Conservation (phyloP, 1,140 invertebrate species). For the Anastrepha ludens region DNA sequence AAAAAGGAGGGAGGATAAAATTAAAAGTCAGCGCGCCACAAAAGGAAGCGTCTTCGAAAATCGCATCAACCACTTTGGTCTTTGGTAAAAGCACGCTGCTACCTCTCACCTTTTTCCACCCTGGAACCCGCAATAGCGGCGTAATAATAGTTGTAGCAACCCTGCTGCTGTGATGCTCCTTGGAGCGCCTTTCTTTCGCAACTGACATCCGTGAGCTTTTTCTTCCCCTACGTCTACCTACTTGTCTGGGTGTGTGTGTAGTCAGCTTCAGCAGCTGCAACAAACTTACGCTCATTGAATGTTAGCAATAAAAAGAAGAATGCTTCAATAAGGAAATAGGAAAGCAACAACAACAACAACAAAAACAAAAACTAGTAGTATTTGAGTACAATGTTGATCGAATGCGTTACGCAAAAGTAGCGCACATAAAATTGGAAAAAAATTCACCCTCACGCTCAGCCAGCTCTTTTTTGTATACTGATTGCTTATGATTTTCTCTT, state of each 20-base stretch:
- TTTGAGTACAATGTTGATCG: background rate
- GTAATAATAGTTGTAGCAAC: background rate
- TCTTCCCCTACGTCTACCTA: background rate
- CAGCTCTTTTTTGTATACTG: background rate
- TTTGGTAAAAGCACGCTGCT: slow-evolving; percentile 26
- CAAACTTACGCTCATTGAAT: slow-evolving; percentile 29
- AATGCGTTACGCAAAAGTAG: slow-evolving; percentile 20
- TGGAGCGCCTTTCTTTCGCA: background rate
- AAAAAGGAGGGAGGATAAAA: background rate
- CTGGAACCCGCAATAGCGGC: background rate
- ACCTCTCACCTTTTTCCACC: background rate
- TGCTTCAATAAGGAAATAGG: background rate
- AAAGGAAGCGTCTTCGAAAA: slow-evolving; percentile 48
- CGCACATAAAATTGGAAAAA: background rate
- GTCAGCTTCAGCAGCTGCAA: background rate
- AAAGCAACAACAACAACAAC: background rate
- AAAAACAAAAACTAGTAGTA: background rate
- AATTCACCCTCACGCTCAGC: background rate
- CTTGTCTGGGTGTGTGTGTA: background rate
- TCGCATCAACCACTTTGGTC: slow-evolving; percentile 49
- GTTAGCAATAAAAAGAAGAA: slow-evolving; percentile 30
- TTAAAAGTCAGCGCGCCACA: slow-evolving; percentile 7
- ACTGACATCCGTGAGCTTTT: background rate
- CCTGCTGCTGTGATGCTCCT: background rate
- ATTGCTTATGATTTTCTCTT: background rate